Conservation (phyloP, 1,140 invertebrate genomes). For the Colletes gigas region DNA sequence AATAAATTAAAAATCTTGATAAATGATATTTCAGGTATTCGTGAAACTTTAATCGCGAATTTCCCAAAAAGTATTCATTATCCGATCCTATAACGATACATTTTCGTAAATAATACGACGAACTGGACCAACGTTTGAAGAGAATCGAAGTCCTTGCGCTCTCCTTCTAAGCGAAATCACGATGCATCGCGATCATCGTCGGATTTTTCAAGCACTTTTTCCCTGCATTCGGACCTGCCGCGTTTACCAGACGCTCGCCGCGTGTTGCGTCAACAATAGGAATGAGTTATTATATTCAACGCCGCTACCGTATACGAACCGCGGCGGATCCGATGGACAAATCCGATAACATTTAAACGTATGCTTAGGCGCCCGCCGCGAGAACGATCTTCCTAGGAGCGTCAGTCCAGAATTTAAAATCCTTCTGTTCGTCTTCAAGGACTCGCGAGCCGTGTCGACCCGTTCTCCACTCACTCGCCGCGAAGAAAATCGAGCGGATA, state of each 20-base stretch:
- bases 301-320: conserved; percentile 42
- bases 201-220: conserved; percentile 20
- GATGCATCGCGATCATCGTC: not conserved
- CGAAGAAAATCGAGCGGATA: conserved; percentile 52
- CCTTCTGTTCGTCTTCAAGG: conserved; percentile 70
- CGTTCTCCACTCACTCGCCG: conserved; percentile 55
- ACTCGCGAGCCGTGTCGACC: conserved; percentile 37
- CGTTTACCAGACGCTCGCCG: not conserved
- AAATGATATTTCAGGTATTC: too few species aligned
- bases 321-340: conserved; percentile 43
- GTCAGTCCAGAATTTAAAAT: conserved; percentile 64
- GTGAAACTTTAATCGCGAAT: too few species aligned
- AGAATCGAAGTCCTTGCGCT: too few species aligned
- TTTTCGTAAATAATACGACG: too few species aligned
- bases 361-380: conserved; percentile 39
- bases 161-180: not conserved
- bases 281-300: conserved; percentile 46
- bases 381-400: conserved; percentile 31
- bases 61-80: too few species aligned
- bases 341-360: conserved; percentile 44
- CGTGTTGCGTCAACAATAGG: conserved; percentile 32
- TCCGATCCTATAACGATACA: too few species aligned
- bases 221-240: not conserved
- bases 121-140: too few species aligned
- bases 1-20: too few species aligned